Base-by-base conservation (phyloP, 2,888 invertebrate genomes). In the Gortyna flavago region DNA sequence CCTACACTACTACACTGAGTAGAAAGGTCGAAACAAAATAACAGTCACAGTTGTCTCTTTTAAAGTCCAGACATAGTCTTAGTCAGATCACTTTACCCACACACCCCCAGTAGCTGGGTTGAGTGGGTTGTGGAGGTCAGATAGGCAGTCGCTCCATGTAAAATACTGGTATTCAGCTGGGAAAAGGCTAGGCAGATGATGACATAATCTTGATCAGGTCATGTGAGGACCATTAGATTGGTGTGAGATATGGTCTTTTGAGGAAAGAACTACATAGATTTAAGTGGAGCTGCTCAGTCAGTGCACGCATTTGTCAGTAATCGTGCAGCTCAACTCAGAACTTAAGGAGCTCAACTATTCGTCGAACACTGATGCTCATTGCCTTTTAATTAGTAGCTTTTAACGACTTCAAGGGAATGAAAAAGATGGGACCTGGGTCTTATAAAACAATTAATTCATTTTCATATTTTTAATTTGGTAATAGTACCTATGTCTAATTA, bases 381-480 rank as follows among this genome's bases (percentile, higher is more conserved):
- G 62, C 16, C 35, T 38, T 16, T 64, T 16, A 25, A 64, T 64
- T 64, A 64, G 7, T 35, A 64, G 16, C 13, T 25, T 57, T 57
- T 57, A 57, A 25, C 3, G 48, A 18, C 41, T 11, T 41, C 48
- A 48, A 57, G 13, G 57, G n/a, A 57, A n/a, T 16, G n/a, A 59
- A n/a, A 35, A 35, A 35, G 35, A 35, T 35, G 35, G n/a, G 0
- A 18, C 48, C 48, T 48, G 5, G 11, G 11, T n/a, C 11, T 29
- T 8, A 29, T 21, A 29, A 68, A 68, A 68, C 25, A 32, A 32
- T 2, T 0, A 59, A 35, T 35, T 18, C 0, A 59, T 59, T 68
- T 68, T 68, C 0, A 59, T 35, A 32, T 59, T 35, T 65, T n/a
- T 68, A 35, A 69, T 68, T 86, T 86, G 80, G 75, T 79, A 82